Conservation (phyloP, 2,113 vertebrate genomes). For the Pheucticus melanocephalus region DNA sequence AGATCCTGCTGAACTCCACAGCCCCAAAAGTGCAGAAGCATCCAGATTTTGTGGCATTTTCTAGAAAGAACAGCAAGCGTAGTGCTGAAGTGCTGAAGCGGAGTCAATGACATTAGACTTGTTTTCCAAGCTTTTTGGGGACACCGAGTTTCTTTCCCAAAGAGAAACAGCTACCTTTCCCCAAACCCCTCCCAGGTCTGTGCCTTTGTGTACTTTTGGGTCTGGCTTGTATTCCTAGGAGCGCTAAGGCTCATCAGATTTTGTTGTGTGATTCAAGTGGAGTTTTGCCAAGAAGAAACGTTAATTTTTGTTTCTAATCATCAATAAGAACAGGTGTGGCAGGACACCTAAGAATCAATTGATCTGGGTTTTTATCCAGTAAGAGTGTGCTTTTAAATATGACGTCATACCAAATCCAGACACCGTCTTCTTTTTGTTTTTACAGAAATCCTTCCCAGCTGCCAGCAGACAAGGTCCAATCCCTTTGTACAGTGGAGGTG, state of each 20-base stretch:
- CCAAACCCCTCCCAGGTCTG: not conserved
- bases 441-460: not conserved
- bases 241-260: not conserved
- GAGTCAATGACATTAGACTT: not conserved
- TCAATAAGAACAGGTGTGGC: conserved; percentile 2
- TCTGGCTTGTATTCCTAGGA: not conserved
- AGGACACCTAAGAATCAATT: not conserved
- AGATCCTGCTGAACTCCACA: not conserved
- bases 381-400: not conserved
- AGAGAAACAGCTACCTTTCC: not conserved
- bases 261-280: not conserved
- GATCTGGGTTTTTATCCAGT: not conserved
- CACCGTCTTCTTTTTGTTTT: not conserved
- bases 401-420: conserved; percentile 26
- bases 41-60: not conserved
- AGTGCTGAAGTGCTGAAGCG: not conserved
- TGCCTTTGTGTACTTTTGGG: not conserved
- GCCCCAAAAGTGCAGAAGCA: not conserved
- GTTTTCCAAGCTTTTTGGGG: not conserved
- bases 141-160: not conserved
- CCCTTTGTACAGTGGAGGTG: not conserved
- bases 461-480: not conserved
- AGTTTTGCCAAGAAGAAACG: not conserved
- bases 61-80: not conserved
- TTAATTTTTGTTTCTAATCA: conserved; percentile 23